Evolutionary conservation across 2,888 invertebrate genomes (phyloP).

Genomic region (Microctonus aethiopoides): DNA sequence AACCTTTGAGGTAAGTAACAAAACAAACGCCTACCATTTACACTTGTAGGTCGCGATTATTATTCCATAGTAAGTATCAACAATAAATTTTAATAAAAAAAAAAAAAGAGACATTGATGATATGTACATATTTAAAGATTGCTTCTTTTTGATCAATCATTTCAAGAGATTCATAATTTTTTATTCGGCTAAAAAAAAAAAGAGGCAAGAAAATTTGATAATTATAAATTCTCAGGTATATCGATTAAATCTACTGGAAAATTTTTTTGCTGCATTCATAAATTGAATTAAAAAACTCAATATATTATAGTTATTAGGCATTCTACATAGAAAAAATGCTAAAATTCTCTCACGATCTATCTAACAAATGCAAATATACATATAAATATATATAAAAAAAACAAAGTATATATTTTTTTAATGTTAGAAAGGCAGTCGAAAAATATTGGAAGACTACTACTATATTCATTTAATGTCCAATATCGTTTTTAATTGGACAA

Average conservation of each 20-base stretch:
- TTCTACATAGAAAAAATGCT: background rate
- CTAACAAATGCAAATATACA: background rate
- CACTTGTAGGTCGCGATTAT: conserved; percentile 11
- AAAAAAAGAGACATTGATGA: background rate
- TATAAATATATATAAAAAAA: background rate
- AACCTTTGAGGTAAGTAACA: conserved; percentile 42
- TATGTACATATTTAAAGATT: background rate
- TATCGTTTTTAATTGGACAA: background rate
- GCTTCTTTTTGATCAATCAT: background rate
- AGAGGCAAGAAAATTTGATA: background rate
- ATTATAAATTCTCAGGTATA: background rate
- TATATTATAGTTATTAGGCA: background rate
- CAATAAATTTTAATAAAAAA: conserved; percentile 10
- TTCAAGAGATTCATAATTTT: conserved; percentile 11
- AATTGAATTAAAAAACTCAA: background rate
- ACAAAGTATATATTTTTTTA: too few species aligned
- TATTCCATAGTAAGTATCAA: conserved; percentile 8
- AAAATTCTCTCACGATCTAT: background rate
- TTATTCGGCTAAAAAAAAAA: background rate
- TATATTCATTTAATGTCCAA: background rate
- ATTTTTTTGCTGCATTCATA: background rate
- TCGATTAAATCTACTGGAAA: background rate
- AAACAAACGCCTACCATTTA: conserved; percentile 22
- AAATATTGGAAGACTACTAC: conserved; percentile 9
- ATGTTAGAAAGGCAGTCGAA: background rate